Percentiles rank a stretch among this genome's conserved stretches.
Evolutionary conservation across 2,113 vertebrate genomes (phyloP).

Genomic region (Axis porcinus): DNA sequence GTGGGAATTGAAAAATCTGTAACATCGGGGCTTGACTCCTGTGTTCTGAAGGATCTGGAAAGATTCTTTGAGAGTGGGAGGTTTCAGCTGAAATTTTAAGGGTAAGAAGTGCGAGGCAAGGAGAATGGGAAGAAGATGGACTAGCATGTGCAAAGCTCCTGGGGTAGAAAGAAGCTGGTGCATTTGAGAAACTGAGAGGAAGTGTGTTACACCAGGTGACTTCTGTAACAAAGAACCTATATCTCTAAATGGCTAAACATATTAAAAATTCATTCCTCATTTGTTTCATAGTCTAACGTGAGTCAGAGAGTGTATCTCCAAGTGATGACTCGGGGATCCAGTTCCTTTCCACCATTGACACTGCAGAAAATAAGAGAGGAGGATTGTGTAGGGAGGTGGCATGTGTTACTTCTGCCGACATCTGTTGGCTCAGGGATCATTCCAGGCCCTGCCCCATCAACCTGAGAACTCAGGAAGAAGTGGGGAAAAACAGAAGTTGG

Average conservation of each 20-base stretch:
- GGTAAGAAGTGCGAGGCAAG: neutral
- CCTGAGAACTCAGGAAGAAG: neutral
- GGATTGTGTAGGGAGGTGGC: fast-evolving
- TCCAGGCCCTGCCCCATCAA: neutral
- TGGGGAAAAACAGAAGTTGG: neutral
- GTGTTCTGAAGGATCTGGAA: neutral
- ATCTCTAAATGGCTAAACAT: neutral
- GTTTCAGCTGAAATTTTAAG: neutral
- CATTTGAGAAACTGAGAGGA: neutral
- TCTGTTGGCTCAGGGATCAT: neutral
- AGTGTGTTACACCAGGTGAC: neutral
- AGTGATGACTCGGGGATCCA: neutral
- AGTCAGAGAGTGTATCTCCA: neutral
- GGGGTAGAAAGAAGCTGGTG: neutral
- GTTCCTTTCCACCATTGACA: neutral
- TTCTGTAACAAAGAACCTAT: neutral
- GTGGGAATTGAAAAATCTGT: neutral
- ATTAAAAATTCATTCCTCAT: neutral
- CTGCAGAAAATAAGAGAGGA: neutral
- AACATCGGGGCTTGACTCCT: neutral
- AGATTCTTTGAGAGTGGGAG: neutral
- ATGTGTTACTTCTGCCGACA: neutral
- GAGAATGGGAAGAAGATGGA: neutral
- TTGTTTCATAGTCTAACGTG: neutral
- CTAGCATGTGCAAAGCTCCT: neutral